phyloP scores from a whole-genome alignment of 23 tunicate species.

The Corella eumyota region DNA sequence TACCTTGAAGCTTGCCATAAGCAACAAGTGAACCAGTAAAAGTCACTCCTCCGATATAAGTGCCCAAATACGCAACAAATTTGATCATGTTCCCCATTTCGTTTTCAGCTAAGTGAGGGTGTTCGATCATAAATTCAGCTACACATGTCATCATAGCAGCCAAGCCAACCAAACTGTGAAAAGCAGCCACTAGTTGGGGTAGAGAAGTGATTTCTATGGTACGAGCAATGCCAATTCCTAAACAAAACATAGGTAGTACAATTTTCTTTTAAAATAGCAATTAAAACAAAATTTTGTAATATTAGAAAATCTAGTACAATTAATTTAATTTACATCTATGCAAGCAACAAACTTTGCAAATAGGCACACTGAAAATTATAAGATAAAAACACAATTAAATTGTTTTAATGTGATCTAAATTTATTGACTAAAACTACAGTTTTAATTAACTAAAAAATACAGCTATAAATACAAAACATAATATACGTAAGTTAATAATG shows the following conservation, averaged over 20 bases:
- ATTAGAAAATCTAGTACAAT: no score
- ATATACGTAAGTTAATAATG: no score
- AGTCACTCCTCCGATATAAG: constrained; percentile 94
- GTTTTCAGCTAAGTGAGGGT: constrained; percentile 74
- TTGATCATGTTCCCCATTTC: constrained; percentile 91
- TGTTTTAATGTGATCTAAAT: no score
- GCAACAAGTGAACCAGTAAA: constrained; percentile 93
- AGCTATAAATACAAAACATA: no score
- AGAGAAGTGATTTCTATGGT: constrained; percentile 74
- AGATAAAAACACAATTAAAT: no score
- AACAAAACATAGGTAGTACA: neutral
- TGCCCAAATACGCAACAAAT: constrained; percentile 87
- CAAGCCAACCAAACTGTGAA: constrained; percentile 86
- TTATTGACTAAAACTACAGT: no score
- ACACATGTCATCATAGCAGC: constrained; percentile 97
- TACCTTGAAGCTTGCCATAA: constrained; percentile 88
- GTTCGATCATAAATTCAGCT: constrained; percentile 88
- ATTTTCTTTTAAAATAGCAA: neutral
- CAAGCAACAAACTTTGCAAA: no score
- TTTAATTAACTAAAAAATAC: no score
- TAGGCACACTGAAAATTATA: no score
- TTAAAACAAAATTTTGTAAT: neutral
- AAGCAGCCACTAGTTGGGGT: constrained; percentile 92
- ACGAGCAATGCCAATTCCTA: constrained; percentile 60
- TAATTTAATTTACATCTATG: no score